Evolutionary conservation across 1,140 invertebrate species (phyloP).

Genomic region (Apis dorsata): DNA sequence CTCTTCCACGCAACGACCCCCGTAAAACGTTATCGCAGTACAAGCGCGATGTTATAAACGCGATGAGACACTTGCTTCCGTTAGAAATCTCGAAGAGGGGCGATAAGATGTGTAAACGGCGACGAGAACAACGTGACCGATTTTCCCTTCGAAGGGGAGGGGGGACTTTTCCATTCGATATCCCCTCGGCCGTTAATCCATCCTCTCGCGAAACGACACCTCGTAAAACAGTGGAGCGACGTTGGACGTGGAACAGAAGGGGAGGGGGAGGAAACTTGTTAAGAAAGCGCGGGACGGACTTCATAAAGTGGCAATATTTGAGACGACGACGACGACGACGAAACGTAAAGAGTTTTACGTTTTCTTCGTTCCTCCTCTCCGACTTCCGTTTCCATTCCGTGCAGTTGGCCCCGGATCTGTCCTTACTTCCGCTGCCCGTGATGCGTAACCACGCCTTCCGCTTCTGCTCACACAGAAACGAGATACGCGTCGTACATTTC

Average conservation of each 20-base stretch:
- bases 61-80: slow-evolving; percentile 6
- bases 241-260: not conserved
- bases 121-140: not conserved
- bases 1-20: not conserved
- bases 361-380: slow-evolving; percentile 35
- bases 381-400: slow-evolving; percentile 6
- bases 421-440: slow-evolving; percentile 15
- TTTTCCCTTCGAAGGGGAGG: not conserved
- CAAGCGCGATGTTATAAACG: slow-evolving; percentile 5
- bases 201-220: not conserved
- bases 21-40: slow-evolving; percentile 18
- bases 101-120: slow-evolving; percentile 10
- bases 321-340: not conserved
- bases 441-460: not conserved
- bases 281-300: slow-evolving; percentile 30
- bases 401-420: slow-evolving; percentile 4
- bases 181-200: slow-evolving; percentile 6
- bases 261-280: slow-evolving; percentile 20
- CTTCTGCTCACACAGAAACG: too few species aligned
- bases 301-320: slow-evolving; percentile 33
- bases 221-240: not conserved
- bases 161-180: not conserved
- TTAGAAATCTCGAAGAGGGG: not conserved
- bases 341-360: slow-evolving; percentile 15
- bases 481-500: too few species aligned